Evolutionary conservation across 2,888 invertebrate genomes (phyloP).

Genomic region (Eristalis pertinax): DNA sequence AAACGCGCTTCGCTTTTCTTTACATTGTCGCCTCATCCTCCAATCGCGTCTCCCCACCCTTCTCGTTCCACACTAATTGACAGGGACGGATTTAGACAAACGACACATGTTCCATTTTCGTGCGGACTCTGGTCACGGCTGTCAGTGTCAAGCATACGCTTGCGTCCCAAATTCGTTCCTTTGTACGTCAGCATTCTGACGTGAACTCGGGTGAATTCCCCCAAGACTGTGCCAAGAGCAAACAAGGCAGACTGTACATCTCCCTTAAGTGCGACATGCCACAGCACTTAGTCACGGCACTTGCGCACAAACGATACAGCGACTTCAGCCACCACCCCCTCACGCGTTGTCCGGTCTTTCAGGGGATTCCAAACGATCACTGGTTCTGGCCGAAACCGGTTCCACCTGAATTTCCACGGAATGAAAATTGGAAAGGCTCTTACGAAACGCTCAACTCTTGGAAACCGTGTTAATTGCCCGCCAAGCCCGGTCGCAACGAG

Average conservation of each 20-base stretch:
- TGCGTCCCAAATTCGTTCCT: neutral
- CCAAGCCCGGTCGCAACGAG: neutral
- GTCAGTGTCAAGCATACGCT: neutral
- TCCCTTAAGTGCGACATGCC: conserved; percentile 12
- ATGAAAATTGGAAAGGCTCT: conserved; percentile 29
- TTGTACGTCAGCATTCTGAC: neutral
- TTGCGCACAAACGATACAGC: conserved; percentile 9
- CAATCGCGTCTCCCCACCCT: neutral
- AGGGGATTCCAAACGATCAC: conserved; percentile 44
- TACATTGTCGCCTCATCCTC: neutral
- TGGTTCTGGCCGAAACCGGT: conserved; percentile 51
- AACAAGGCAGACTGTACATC: neutral
- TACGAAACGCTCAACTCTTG: conserved; percentile 12
- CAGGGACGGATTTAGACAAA: neutral
- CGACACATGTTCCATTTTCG: neutral
- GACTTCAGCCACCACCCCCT: conserved; percentile 3
- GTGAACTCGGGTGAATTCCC: neutral
- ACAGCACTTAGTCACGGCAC: conserved; percentile 41
- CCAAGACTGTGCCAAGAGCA: neutral
- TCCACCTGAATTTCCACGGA: conserved; percentile 33
- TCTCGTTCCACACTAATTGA: neutral
- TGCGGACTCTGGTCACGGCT: neutral
- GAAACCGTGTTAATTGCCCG: conserved; percentile 41
- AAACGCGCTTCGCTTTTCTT: neutral
- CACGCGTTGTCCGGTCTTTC: conserved; percentile 37